Conservation (phyloP, 37 sponge, comb jelly and placozoan species). For the Agelas oroides region DNA sequence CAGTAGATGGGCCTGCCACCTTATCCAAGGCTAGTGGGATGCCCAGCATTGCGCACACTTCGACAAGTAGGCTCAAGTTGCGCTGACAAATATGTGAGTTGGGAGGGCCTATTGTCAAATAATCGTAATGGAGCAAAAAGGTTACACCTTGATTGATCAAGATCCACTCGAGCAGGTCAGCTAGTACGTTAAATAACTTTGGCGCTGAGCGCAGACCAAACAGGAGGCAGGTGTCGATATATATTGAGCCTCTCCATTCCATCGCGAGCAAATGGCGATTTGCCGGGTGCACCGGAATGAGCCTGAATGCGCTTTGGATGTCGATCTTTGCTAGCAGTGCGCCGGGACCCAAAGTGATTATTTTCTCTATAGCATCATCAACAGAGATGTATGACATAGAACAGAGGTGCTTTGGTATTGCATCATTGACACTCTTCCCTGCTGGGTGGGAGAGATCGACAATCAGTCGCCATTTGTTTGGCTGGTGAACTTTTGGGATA, state of each 20-base stretch:
- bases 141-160: neutral
- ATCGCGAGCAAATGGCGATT: conserved; percentile 31
- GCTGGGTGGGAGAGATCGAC: conserved; percentile 24
- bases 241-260: conserved; percentile 31
- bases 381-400: conserved; percentile 37
- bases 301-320: neutral
- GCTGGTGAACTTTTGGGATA: conserved; percentile 10
- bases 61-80: neutral
- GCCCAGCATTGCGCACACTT: conserved; percentile 3
- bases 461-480: conserved; percentile 26
- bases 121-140: conserved; percentile 34
- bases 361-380: neutral
- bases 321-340: conserved; percentile 10
- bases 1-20: conserved; percentile 34
- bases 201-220: conserved; percentile 55
- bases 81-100: neutral
- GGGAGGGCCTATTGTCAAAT: conserved; percentile 9
- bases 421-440: conserved; percentile 25
- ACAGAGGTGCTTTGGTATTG: conserved; percentile 11
- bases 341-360: conserved; percentile 11
- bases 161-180: conserved; percentile 42
- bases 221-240: conserved; percentile 35
- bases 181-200: conserved; percentile 31
- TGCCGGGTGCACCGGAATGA: conserved; percentile 46
- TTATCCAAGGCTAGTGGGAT: conserved; percentile 45